These are phyloP conservation scores for Agrilus cyanescens DNA, from an alignment of 2,888 invertebrate species.

Conservation along the genomic window DNA sequence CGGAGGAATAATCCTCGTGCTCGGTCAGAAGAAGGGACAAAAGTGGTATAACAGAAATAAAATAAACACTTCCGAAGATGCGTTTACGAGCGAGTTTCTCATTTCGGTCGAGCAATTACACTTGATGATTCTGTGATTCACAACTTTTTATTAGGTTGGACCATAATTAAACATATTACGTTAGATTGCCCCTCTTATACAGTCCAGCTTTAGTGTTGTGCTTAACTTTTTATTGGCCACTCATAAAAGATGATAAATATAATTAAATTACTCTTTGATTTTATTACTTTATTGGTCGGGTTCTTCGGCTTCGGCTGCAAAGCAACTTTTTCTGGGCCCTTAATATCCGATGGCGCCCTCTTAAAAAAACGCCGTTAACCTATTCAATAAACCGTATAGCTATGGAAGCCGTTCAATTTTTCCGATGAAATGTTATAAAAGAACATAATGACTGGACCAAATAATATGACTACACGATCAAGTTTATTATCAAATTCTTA, in stretches of 20 bases:
- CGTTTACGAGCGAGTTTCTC: slow-evolving; percentile 26
- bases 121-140: slow-evolving; percentile 32
- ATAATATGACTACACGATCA: no score
- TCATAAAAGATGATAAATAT: slow-evolving; percentile 30
- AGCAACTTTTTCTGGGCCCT: no score
- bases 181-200: slow-evolving; percentile 11
- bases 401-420: no score
- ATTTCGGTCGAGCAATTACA: slow-evolving; percentile 32
- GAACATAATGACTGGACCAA: no score
- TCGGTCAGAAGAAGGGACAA: slow-evolving; percentile 9
- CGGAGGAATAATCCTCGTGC: no score
- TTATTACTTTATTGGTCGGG: slow-evolving; percentile 28
- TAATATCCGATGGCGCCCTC: no score
- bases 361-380: no score
- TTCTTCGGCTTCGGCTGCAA: slow-evolving; percentile 10
- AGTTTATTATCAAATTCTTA: no score
- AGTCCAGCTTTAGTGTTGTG: slow-evolving; percentile 18
- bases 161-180: slow-evolving; percentile 15
- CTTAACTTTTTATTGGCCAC: slow-evolving; percentile 23
- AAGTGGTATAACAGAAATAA: slow-evolving; percentile 29
- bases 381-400: no score
- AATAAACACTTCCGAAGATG: slow-evolving; percentile 30
- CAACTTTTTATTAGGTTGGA: slow-evolving; percentile 14
- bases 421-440: no score
- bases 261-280: slow-evolving; percentile 31